A percentile compares a stretch with the other conserved stretches of the same genome.
Evolutionary conservation across 2,888 invertebrate species (phyloP).

Genomic region (Perizoma flavofasciatum): DNA sequence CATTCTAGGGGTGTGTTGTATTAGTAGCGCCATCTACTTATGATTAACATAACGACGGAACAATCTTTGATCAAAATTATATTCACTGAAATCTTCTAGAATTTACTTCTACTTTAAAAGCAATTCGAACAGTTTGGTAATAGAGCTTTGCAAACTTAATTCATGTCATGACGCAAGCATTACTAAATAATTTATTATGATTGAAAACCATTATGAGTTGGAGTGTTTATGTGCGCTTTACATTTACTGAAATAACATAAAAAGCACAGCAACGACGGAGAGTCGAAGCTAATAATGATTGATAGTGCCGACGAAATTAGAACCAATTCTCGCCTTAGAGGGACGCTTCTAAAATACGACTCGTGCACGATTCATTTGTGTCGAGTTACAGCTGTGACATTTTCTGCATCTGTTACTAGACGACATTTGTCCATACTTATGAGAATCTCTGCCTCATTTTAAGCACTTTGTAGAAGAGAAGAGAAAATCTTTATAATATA

Average conservation of each 20-base stretch:
- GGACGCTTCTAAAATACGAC: conserved; percentile 54
- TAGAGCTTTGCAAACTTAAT: conserved; percentile 15
- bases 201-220: conserved; percentile 25
- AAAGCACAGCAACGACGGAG: conserved; percentile 47
- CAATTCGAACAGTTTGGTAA: conserved; percentile 5
- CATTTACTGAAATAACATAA: conserved; percentile 39
- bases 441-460: too few relatives aligned
- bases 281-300: conserved; percentile 74
- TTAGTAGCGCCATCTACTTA: too few relatives aligned
- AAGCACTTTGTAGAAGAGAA: too few relatives aligned
- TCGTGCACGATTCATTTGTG: conserved; percentile 31
- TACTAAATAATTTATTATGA: conserved; percentile 30
- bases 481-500: too few relatives aligned
- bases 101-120: background rate
- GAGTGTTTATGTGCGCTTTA: conserved; percentile 26
- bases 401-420: too few relatives aligned
- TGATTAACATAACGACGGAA: too few relatives aligned
- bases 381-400: conserved; percentile 22
- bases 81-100: background rate
- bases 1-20: too few relatives aligned
- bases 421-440: too few relatives aligned
- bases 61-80: too few relatives aligned
- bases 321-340: conserved; percentile 65
- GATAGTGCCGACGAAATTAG: conserved; percentile 69
- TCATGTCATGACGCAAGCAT: conserved; percentile 14